Evolutionary conservation across 2,797 vertebrate species (phyloP), one percentile per base, ranked within the genome.

Genomic region (Prunella strophiata): DNA sequence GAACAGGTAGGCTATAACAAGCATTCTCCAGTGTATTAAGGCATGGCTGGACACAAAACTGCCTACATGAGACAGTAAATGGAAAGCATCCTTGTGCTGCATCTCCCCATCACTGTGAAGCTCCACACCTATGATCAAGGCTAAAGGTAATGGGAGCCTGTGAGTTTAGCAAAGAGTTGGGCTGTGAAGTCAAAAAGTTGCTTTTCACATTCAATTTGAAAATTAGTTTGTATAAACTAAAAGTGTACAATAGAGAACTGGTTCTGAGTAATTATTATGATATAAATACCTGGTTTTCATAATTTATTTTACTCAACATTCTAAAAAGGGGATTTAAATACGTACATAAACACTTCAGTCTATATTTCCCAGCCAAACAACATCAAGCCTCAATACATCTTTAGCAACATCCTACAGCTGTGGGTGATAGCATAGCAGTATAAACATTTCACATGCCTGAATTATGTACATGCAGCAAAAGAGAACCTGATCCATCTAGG

Each of bases 331-430:
- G 4, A 58, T 85, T 87, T 82, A 66, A 87, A 42, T 50, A 65
- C 0, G 3, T 55, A 43, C 26, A 78, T 1, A 1, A 81, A 29
- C 9, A 19, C 9, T 78, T 85, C 1, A 1, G 4, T 40, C 67
- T 66, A 0, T n/a, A 57, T 70, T 68, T 89, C 25, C n/a, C 16
- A 58, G 30, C 5, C 52, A 88, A 88, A 63, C 1, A 50, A 10
- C n/a, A 59, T 23, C 30, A 70, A 85, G 7, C 17, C 4, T 71
- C 9, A 4, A 52, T 2, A 5, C 3, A 54, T 10, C 5, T 57
- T 72, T 55, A 82, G n/a, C 29, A 76, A 58, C 14, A 66, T 17
- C 40, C 11, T 25, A 34, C 16, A 36, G 16, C 14, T 54, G 11
- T 27, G 19, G 16, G 10, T 42, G 17, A 55, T 10, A 11, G 14